Conservation (phyloP, 1,140 invertebrate genomes). For the Caenorhabditis briggsae region DNA sequence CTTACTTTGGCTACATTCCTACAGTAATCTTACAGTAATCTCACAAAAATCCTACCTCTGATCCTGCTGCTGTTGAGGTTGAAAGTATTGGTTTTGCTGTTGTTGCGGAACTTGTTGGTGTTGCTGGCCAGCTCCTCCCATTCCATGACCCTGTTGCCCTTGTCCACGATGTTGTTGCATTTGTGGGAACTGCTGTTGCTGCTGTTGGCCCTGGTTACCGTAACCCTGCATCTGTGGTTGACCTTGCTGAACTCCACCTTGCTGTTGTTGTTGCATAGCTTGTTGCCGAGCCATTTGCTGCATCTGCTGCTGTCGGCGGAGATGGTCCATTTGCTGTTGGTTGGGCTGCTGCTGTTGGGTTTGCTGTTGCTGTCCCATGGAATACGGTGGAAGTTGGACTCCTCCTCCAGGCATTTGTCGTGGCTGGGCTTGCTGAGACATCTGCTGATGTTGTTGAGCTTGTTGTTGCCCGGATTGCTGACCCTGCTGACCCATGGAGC, state of each 20-base stretch:
- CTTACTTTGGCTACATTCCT: no score
- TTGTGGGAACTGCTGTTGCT: no score
- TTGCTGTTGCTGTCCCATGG: conserved; percentile 3
- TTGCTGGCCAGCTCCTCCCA: neutral
- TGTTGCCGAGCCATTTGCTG: neutral
- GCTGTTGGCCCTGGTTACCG: neutral
- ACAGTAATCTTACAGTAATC: neutral
- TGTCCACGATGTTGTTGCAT: conserved; percentile 17
- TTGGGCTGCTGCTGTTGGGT: neutral
- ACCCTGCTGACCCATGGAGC: no score
- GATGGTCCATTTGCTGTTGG: neutral
- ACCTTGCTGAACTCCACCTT: neutral
- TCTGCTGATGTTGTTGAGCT: neutral
- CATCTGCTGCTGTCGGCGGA: neutral
- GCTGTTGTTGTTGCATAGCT: neutral
- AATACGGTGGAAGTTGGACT: neutral
- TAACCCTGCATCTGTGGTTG: conserved; percentile 11
- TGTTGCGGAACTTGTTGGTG: conserved; percentile 3
- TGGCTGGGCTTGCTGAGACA: neutral
- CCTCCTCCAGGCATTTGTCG: neutral
- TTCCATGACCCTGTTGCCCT: neutral
- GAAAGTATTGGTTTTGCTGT: conserved; percentile 24
- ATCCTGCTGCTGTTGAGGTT: neutral
- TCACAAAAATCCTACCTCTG: neutral
- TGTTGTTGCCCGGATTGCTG: neutral